phyloP scores from a whole-genome alignment of 2,888 invertebrate species.

The Gibbula magus region DNA sequence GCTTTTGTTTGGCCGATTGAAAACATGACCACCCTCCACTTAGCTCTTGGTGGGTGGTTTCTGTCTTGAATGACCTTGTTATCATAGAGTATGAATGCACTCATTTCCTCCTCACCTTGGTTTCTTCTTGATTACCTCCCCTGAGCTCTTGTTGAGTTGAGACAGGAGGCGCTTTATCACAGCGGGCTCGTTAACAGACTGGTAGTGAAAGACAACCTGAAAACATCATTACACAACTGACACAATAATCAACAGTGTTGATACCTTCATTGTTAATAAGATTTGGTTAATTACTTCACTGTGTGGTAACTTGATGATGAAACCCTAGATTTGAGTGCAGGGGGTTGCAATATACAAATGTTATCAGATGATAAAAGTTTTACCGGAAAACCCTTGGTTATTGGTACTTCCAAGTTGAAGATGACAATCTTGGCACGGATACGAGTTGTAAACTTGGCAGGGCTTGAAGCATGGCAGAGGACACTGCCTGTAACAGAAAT shows the following conservation, averaged over 20 bases:
- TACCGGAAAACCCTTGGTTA: conserved; percentile 91
- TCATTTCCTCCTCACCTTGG: conserved; percentile 80
- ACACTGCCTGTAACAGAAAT: conserved; percentile 82
- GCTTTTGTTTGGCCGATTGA: too few relatives aligned
- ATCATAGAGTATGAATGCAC: too few relatives aligned
- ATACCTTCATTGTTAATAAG: too few relatives aligned
- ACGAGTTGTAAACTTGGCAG: conserved; percentile 86
- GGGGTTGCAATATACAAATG: too few relatives aligned
- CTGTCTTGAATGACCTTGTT: too few relatives aligned
- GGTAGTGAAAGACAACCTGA: conserved; percentile 89
- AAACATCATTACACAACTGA: conserved; percentile 9
- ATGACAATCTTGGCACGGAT: conserved; percentile 91
- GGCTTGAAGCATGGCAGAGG: conserved; percentile 87
- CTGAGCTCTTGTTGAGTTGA: conserved; percentile 91
- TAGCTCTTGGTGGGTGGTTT: too few relatives aligned
- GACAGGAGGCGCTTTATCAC: conserved; percentile 89
- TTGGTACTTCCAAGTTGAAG: conserved; percentile 93
- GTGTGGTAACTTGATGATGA: too few relatives aligned
- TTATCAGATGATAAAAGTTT: conserved; percentile 47
- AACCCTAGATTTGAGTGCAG: too few relatives aligned
- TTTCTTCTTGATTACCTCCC: conserved; percentile 91
- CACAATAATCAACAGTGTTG: too few relatives aligned
- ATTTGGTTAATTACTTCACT: too few relatives aligned
- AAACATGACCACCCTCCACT: too few relatives aligned
- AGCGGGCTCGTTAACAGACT: conserved; percentile 93